Evolutionary conservation across 2,797 vertebrate species (phyloP).

Genomic region (Sphenodon punctatus): DNA sequence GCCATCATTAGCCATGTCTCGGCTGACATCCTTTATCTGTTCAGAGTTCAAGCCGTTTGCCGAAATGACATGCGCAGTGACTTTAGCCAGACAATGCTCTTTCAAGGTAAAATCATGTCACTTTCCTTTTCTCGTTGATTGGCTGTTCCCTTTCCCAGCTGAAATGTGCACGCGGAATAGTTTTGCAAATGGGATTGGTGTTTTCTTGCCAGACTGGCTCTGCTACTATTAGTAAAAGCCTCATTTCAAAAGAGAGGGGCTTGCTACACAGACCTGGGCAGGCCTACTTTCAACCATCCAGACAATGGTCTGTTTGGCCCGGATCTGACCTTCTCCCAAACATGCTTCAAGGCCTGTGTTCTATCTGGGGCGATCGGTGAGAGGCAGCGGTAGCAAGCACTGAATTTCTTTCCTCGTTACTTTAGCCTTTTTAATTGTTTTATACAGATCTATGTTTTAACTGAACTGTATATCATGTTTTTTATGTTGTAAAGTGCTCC

Average conservation of each 20-base stretch:
- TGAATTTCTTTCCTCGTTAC: too few relatives aligned
- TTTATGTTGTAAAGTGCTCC: too few relatives aligned
- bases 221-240: not conserved
- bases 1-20: slow-evolving; percentile 93
- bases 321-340: too few relatives aligned
- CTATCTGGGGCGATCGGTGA: too few relatives aligned
- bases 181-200: not conserved
- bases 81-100: slow-evolving; percentile 98
- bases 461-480: too few relatives aligned
- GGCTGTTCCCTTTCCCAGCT: not conserved
- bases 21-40: slow-evolving; percentile 94
- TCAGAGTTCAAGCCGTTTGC: slow-evolving; percentile 94
- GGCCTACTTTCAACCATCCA: too few relatives aligned
- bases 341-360: too few relatives aligned
- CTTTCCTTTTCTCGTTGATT: not conserved
- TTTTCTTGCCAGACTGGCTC: not conserved
- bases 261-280: not conserved
- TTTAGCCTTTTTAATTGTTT: too few relatives aligned
- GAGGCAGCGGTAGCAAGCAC: too few relatives aligned
- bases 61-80: slow-evolving; percentile 96
- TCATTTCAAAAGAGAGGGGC: not conserved
- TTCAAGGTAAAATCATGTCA: slow-evolving; percentile 84
- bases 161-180: not conserved
- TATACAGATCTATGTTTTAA: too few relatives aligned
- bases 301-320: too few relatives aligned